phyloP scores from a whole-genome alignment of 2,797 vertebrate genomes.

The Lithobates sylvaticus region DNA sequence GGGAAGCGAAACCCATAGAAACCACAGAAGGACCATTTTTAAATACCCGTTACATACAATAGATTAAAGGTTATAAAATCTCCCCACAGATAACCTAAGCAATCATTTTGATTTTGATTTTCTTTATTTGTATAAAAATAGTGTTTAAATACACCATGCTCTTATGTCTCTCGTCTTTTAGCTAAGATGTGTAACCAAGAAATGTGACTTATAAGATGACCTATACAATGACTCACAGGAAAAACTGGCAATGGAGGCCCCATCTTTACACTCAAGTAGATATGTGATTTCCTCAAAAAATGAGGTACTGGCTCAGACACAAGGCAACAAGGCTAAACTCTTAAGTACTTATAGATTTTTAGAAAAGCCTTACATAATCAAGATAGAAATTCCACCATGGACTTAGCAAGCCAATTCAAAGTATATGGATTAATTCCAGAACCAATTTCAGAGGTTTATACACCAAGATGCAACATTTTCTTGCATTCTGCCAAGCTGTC shows the following conservation, averaged over 20 bases:
- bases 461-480: not conserved
- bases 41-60: slow-evolving; percentile 62
- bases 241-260: slow-evolving; percentile 36
- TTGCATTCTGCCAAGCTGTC: slow-evolving; percentile 2
- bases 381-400: slow-evolving; percentile 38
- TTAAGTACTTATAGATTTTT: slow-evolving; percentile 39
- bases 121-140: slow-evolving; percentile 57
- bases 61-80: slow-evolving; percentile 57
- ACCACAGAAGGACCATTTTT: slow-evolving; percentile 58
- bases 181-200: slow-evolving; percentile 19
- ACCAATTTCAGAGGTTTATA: slow-evolving; percentile 2
- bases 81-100: slow-evolving; percentile 44
- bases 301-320: slow-evolving; percentile 31
- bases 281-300: slow-evolving; percentile 19
- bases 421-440: not conserved
- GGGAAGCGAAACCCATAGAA: slow-evolving; percentile 57
- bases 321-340: slow-evolving; percentile 37
- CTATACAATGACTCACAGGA: slow-evolving; percentile 34
- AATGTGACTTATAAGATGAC: slow-evolving; percentile 21
- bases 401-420: not conserved
- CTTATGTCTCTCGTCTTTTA: slow-evolving; percentile 22
- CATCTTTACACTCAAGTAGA: slow-evolving; percentile 36
- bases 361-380: slow-evolving; percentile 51
- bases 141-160: slow-evolving; percentile 57
- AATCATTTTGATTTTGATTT: slow-evolving; percentile 43